phyloP scores from a whole-genome alignment of 2,797 vertebrate genomes.

The Chrysocyon brachyurus region DNA sequence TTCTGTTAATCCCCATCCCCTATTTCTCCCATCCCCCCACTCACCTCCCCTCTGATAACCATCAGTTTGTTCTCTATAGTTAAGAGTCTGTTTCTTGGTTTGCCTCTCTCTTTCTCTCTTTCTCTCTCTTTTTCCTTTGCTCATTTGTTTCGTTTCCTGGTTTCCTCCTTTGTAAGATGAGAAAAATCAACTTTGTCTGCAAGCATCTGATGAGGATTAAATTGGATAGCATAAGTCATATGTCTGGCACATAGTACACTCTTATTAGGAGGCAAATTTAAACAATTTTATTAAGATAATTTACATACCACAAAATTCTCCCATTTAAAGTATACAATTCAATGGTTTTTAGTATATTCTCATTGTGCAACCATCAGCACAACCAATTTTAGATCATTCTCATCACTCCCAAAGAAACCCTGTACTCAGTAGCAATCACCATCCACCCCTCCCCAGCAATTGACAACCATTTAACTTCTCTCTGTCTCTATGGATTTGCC shows the following conservation, averaged over 20 bases:
- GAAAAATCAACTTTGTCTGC: not conserved
- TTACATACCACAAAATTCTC: not conserved
- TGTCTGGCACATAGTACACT: not conserved
- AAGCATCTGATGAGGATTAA: slow-evolving; percentile 1
- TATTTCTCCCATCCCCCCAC: not conserved
- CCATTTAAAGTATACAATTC: too few relatives aligned
- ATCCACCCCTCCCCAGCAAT: too few relatives aligned
- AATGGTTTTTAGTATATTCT: too few relatives aligned
- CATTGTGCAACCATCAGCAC: not conserved
- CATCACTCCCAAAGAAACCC: not conserved
- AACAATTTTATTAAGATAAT: not conserved
- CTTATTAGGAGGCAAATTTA: not conserved
- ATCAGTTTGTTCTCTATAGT: not conserved
- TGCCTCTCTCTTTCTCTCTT: not conserved
- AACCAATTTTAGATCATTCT: not conserved
- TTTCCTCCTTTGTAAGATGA: not conserved
- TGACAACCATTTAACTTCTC: not conserved
- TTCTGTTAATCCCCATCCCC: not conserved
- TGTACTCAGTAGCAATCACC: not conserved
- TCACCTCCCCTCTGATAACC: not conserved
- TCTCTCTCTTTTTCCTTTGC: not conserved
- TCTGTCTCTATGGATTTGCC: not conserved
- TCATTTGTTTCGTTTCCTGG: not conserved
- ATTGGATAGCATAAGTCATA: not conserved
- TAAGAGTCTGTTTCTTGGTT: not conserved